Evolutionary conservation across 2,797 vertebrate species (phyloP), one percentile per base, ranked within the genome.

Genomic region (Myoxocephalus aenaeus): DNA sequence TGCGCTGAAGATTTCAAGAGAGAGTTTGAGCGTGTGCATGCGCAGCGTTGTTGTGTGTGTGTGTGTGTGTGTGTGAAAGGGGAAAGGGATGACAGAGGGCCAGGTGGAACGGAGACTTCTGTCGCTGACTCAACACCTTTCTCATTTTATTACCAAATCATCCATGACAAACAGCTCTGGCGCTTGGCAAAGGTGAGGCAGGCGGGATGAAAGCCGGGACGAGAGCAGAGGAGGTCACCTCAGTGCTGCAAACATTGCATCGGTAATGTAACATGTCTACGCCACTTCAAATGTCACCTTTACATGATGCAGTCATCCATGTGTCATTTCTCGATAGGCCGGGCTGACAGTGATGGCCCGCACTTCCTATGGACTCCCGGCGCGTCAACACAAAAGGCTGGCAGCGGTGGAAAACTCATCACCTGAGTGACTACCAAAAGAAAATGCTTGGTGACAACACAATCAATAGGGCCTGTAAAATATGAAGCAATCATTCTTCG

Each of bases 81-180:
- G 86, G 82, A 77, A 84, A 86, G 73, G 73, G 88, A 92, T 91
- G 88, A 91, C 91, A 92, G 92, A 91, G 73, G 90, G 90, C 91
- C 93, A 93, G 93, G 93, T 94, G 93, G 92, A 95, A 92, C 81
- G 86, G 88, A 92, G 84, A 92, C 93, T 92, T 89, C 90, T 93
- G 88, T 89, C 85, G 95, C 94, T 96, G 95, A 95, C 93, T 95
- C 94, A 89, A 94, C 94, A 94, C 92, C 92, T 93, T 92, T 93
- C 91, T 93, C 92, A 91, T 95, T 96, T 95, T 95, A 94, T 94
- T 95, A 94, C 91, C 92, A 95, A 95, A 95, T 94, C 93, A 94
- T 89, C 93, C 92, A 85, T 94, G 93, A 95, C 93, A 94, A 94
- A 92, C 92, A 93, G 93, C 91, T 83, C 83, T 80, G 86, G 83